Evolutionary conservation across 2,797 vertebrate species (phyloP).

Genomic region (Acanthurus tractus): DNA sequence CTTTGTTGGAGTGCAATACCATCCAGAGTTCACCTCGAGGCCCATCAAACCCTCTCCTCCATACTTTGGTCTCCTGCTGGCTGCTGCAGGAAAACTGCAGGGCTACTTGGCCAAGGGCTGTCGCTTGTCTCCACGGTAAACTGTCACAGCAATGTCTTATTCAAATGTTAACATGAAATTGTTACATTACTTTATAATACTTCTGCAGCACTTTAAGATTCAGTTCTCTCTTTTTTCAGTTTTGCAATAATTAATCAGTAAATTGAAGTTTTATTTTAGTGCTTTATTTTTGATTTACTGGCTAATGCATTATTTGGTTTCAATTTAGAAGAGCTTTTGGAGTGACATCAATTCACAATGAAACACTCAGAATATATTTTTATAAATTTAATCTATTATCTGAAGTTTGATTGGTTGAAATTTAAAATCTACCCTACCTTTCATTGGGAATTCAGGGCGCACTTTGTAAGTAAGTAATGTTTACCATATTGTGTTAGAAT

Average conservation of each 20-base stretch:
- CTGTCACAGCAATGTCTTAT: background rate
- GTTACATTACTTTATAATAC: no score
- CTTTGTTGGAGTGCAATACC: slow-evolving; percentile 96
- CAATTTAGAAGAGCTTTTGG: background rate
- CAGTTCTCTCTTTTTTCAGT: background rate
- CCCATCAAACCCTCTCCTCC: slow-evolving; percentile 97
- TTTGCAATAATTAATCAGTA: background rate
- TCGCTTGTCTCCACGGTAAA: slow-evolving; percentile 93
- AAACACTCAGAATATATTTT: background rate
- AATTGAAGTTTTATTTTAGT: background rate
- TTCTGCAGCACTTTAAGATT: background rate
- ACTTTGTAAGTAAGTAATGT: background rate
- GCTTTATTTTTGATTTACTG: background rate
- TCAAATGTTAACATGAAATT: no score
- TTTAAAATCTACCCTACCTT: background rate
- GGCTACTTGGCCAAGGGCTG: slow-evolving; percentile 93
- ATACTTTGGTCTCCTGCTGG: slow-evolving; percentile 94
- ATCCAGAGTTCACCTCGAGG: slow-evolving; percentile 96
- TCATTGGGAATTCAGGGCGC: background rate
- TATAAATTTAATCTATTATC: background rate
- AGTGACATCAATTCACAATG: background rate
- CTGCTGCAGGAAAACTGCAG: slow-evolving; percentile 91
- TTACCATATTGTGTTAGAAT: background rate
- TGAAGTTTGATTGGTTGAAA: background rate
- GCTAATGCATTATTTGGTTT: background rate